These are phyloP conservation scores for Cygnus olor DNA, from an alignment of 2,797 vertebrate species.

Conservation along the genomic window DNA sequence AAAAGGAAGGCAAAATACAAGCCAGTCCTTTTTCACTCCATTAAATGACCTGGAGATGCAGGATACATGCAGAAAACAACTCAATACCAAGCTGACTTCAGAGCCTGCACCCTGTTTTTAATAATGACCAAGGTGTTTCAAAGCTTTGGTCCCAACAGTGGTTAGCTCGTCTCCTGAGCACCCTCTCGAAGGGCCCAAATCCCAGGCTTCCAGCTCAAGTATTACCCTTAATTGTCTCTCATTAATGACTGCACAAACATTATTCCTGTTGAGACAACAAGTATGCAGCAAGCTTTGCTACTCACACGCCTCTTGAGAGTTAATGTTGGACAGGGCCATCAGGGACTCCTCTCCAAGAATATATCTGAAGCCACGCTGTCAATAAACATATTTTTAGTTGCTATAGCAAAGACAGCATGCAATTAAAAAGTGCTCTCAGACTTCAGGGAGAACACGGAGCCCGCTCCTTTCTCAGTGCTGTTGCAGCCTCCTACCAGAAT, in stretches of 20 bases:
- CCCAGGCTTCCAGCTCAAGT: rapidly evolving
- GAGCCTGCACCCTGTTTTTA: neutral
- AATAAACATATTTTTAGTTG: neutral
- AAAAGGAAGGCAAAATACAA: neutral
- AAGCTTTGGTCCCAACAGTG: neutral
- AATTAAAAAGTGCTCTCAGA: neutral
- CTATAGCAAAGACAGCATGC: neutral
- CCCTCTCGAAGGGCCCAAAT: neutral
- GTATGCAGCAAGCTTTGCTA: rapidly evolving
- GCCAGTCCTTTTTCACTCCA: neutral
- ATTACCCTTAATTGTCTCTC: neutral
- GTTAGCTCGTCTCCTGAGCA: neutral
- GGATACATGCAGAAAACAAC: neutral
- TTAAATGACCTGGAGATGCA: neutral
- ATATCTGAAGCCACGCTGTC: rapidly evolving
- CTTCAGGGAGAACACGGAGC: neutral
- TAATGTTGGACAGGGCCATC: neutral
- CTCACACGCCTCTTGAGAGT: neutral
- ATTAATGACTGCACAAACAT: rapidly evolving
- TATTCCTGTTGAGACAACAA: rapidly evolving
- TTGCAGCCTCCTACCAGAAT: too few species aligned
- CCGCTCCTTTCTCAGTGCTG: neutral
- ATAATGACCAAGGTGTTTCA: neutral
- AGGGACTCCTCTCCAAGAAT: neutral
- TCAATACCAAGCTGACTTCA: rapidly evolving